These are phyloP conservation scores for Asteroscopus sphinx DNA, from an alignment of 2,888 invertebrate species.

Conservation along the genomic window DNA sequence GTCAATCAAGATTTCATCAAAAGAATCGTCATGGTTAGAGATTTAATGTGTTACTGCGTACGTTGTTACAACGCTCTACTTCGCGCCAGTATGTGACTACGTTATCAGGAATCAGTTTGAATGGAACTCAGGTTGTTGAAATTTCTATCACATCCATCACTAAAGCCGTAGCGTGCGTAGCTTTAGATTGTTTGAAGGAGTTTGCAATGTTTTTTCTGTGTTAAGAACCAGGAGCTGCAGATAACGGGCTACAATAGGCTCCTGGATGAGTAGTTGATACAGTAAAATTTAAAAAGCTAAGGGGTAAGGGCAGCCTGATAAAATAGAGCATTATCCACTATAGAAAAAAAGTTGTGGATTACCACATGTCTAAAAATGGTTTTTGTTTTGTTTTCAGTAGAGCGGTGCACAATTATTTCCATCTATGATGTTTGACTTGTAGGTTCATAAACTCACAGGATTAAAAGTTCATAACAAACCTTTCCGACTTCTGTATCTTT, in stretches of 20 bases:
- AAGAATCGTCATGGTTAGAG: constrained; percentile 65
- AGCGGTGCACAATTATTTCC: too few relatives aligned
- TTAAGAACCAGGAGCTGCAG: too few relatives aligned
- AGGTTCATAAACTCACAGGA: too few relatives aligned
- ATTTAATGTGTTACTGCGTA: constrained; percentile 59
- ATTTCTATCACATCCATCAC: constrained; percentile 9
- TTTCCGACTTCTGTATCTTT: constrained; percentile 60
- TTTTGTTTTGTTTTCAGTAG: too few relatives aligned
- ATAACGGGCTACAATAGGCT: too few relatives aligned
- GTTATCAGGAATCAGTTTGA: constrained; percentile 22
- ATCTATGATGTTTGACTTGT: too few relatives aligned
- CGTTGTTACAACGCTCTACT: constrained; percentile 65
- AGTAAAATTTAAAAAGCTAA: too few relatives aligned
- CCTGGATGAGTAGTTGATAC: too few relatives aligned
- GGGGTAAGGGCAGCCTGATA: too few relatives aligned
- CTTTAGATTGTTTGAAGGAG: not conserved
- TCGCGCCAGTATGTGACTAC: constrained; percentile 29
- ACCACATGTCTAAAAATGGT: too few relatives aligned
- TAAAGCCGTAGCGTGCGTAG: constrained; percentile 4
- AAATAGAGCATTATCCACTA: too few relatives aligned
- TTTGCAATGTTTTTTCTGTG: not conserved
- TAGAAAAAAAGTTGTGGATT: too few relatives aligned
- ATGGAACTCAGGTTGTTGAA: constrained; percentile 16
- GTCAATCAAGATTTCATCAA: constrained; percentile 58
- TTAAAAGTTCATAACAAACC: constrained; percentile 22